These are phyloP conservation scores for Bostrychus sinensis DNA, from an alignment of 2,113 vertebrate species.

Conservation along the genomic window DNA sequence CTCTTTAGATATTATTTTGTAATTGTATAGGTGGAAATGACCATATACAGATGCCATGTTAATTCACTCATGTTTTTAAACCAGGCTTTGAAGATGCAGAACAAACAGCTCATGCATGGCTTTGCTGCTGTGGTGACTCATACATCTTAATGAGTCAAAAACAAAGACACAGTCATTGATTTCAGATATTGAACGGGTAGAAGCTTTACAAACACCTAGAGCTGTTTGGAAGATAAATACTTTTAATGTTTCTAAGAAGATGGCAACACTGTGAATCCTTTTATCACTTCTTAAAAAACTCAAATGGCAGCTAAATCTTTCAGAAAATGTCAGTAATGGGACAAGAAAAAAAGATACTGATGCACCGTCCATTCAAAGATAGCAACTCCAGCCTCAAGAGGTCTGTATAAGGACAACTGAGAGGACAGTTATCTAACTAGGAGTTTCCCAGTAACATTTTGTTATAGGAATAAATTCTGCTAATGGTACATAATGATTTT, in stretches of 20 bases:
- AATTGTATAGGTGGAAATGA: neutral
- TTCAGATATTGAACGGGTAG: constrained; percentile 9
- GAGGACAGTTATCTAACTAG: too few species aligned
- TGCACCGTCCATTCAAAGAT: too few species aligned
- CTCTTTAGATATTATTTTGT: too few species aligned
- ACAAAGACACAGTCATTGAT: constrained; percentile 10
- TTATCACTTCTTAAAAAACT: neutral
- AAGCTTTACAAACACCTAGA: constrained; percentile 5
- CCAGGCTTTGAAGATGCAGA: constrained; percentile 1
- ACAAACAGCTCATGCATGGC: constrained; percentile 2
- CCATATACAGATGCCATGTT: neutral
- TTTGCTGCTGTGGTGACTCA: constrained; percentile 11
- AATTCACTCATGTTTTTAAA: constrained; percentile 1
- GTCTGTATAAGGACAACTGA: too few species aligned
- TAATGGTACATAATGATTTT: too few species aligned
- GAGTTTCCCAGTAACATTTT: too few species aligned
- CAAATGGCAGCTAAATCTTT: neutral
- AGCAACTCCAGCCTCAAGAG: too few species aligned
- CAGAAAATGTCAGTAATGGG: too few species aligned
- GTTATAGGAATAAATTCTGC: too few species aligned
- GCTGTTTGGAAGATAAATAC: constrained; percentile 6
- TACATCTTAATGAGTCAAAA: constrained; percentile 12
- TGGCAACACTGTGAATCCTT: neutral
- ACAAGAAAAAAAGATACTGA: too few species aligned
- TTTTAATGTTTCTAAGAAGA: neutral